Percentiles rank a stretch among this genome's conserved stretches.
phyloP scores from a whole-genome alignment of 1,140 invertebrate genomes.

The Apocrypta bakeri region DNA sequence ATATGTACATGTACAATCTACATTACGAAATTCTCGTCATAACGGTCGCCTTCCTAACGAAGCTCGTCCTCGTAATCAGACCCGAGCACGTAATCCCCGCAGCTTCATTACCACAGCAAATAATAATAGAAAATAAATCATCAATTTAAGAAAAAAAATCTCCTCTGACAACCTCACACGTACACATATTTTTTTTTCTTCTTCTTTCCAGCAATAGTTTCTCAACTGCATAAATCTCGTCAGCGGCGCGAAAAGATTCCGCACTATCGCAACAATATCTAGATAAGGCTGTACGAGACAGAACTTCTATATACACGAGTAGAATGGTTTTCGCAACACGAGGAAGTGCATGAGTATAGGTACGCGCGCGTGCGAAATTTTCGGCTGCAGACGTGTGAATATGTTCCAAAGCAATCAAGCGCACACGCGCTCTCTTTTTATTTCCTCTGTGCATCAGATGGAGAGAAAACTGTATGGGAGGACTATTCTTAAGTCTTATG shows the following conservation, averaged over 20 bases:
- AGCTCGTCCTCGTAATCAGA: not conserved
- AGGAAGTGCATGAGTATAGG: not conserved
- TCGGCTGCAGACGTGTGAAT: slow-evolving; percentile 3
- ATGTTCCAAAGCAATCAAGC: not conserved
- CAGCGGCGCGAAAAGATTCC: not conserved
- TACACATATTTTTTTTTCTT: too few relatives aligned
- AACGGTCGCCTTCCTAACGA: not conserved
- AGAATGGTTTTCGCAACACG: slow-evolving; percentile 31
- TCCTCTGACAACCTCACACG: not conserved
- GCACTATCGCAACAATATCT: not conserved
- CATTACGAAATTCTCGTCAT: not conserved
- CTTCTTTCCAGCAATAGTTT: not conserved
- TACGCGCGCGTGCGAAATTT: slow-evolving; percentile 29
- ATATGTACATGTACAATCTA: too few relatives aligned
- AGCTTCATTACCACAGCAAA: too few relatives aligned
- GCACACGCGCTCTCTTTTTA: slow-evolving; percentile 1
- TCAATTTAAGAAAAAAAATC: not conserved
- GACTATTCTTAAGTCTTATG: not conserved
- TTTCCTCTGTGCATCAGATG: not conserved
- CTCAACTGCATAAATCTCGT: slow-evolving; percentile 2
- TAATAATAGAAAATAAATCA: slow-evolving; percentile 39
- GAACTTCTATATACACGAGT: not conserved
- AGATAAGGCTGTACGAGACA: not conserved
- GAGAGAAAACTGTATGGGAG: not conserved
- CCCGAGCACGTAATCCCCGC: not conserved